A percentile compares a stretch with the other conserved stretches of the same genome.
Evolutionary conservation across 2,113 vertebrate genomes (phyloP).

Genomic region (Apeltes quadracus): DNA sequence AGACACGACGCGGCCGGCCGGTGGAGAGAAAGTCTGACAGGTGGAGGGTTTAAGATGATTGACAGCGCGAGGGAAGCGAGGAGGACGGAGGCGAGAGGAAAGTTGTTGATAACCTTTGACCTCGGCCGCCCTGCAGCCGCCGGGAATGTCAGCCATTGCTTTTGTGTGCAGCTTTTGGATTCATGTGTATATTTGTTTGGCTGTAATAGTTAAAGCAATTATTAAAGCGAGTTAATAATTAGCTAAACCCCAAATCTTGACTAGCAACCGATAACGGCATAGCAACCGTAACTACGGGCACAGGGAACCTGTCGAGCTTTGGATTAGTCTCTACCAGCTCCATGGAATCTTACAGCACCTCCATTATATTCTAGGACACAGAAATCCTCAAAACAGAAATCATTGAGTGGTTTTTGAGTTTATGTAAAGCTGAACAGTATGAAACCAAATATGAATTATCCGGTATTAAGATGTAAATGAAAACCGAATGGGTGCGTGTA

Average conservation of each 20-base stretch:
- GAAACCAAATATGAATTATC: conserved; percentile 4
- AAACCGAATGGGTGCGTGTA: background rate
- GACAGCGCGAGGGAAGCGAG: conserved; percentile 24
- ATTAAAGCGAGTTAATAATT: background rate
- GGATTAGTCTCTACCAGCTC: background rate
- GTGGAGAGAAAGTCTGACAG: conserved; percentile 12
- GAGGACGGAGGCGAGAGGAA: conserved; percentile 23
- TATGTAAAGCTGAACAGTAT: background rate
- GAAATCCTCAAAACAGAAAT: background rate
- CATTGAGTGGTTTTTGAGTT: background rate
- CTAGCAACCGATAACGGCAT: background rate
- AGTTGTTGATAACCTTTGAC: conserved; percentile 13
- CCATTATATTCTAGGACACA: background rate
- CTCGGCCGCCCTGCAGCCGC: conserved; percentile 9
- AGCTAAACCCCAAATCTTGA: background rate
- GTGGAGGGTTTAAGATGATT: conserved; percentile 39
- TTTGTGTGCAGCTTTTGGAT: background rate
- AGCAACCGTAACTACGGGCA: background rate
- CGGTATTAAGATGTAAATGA: conserved; percentile 9
- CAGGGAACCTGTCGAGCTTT: conserved; percentile 2
- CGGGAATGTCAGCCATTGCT: background rate
- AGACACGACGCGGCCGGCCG: conserved; percentile 2
- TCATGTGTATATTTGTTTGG: background rate
- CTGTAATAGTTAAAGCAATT: background rate
- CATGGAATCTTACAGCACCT: background rate